phyloP scores from a whole-genome alignment of 2,888 invertebrate genomes.

The Apocheima hispidaria region DNA sequence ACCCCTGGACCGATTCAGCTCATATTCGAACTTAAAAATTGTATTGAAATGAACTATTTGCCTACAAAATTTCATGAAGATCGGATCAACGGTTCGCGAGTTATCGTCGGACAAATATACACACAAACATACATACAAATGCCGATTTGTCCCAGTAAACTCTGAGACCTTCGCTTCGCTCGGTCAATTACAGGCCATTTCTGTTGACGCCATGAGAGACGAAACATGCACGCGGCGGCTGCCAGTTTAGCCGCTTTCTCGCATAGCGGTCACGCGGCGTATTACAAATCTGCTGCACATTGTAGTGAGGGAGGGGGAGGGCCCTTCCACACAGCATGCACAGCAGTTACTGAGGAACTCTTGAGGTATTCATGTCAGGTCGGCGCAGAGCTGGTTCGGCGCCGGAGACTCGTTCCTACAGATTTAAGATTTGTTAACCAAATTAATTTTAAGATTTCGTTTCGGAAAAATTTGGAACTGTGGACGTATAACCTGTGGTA shows the following conservation, averaged over 20 bases:
- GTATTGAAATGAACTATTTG: too few species aligned
- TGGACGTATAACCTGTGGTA: too few species aligned
- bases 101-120: too few species aligned
- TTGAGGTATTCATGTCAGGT: neutral
- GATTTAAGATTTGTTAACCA: too few species aligned
- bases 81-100: too few species aligned
- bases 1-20: too few species aligned
- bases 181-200: neutral
- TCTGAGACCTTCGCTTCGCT: too few species aligned
- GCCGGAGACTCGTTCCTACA: neutral
- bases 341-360: neutral
- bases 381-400: neutral
- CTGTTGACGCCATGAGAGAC: neutral
- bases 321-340: neutral
- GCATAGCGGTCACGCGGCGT: neutral
- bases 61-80: too few species aligned
- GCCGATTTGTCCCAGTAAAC: too few species aligned
- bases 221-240: neutral
- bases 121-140: too few species aligned
- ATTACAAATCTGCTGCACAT: neutral
- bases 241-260: slow-evolving; percentile 2
- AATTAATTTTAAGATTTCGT: neutral
- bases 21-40: too few species aligned
- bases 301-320: neutral
- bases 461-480: neutral